These are phyloP conservation scores for Tetranychus piercei DNA, from an alignment of 2,888 invertebrate genomes.

Conservation along the genomic window DNA sequence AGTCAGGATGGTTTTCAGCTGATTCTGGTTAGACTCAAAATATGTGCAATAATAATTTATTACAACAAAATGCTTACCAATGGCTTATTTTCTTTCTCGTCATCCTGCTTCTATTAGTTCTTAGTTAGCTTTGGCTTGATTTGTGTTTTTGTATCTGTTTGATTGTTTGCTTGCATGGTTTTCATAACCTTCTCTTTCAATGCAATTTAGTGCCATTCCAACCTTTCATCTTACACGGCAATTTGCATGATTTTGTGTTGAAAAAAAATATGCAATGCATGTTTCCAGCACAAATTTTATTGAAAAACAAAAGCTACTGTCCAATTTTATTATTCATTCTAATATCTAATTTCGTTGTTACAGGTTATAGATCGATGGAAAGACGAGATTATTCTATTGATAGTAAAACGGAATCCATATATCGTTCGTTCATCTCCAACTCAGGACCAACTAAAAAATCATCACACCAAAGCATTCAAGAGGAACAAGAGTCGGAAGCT, in stretches of 20 bases:
- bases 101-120: not conserved
- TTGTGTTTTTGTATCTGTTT: not conserved
- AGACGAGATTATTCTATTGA: constrained; percentile 19
- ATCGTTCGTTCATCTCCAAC: constrained; percentile 12
- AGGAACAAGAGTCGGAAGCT: constrained; percentile 14
- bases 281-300: too few species aligned
- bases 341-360: not conserved
- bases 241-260: too few species aligned
- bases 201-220: not conserved
- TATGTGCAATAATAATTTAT: not conserved
- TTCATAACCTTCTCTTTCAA: not conserved
- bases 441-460: not conserved
- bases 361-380: constrained; percentile 19
- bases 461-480: constrained; percentile 17
- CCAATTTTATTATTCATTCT: not conserved
- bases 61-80: not conserved
- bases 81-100: not conserved
- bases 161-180: not conserved
- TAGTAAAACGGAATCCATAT: constrained; percentile 17
- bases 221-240: too few species aligned
- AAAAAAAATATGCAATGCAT: too few species aligned
- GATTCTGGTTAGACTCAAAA: not conserved
- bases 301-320: too few species aligned
- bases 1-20: not conserved
- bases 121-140: not conserved